These are phyloP conservation scores for Pseudochromis fuscus DNA, from an alignment of 2,797 vertebrate species.

Conservation along the genomic window DNA sequence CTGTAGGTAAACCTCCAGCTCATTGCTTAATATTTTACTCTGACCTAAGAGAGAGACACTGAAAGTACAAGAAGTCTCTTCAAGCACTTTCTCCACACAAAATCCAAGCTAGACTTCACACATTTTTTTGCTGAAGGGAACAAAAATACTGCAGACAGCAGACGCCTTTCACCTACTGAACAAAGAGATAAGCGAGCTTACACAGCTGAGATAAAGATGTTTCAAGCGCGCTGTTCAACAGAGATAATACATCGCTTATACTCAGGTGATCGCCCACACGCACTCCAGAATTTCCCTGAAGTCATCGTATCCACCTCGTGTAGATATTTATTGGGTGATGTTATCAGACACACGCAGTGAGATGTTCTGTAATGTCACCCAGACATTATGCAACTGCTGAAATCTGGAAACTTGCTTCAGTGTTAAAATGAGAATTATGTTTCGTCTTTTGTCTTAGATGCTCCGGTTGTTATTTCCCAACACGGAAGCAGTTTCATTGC, in stretches of 20 bases:
- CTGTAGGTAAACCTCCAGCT: neutral
- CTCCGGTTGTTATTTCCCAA: neutral
- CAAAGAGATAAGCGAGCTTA: constrained; percentile 44
- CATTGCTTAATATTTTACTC: neutral
- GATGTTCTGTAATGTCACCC: constrained; percentile 1
- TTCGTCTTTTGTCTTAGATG: neutral
- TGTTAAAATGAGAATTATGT: neutral
- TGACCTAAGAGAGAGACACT: neutral
- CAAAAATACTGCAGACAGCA: constrained; percentile 25
- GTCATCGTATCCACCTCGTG: neutral
- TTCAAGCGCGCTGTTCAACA: constrained; percentile 22
- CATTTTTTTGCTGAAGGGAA: constrained; percentile 41
- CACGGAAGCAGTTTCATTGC: neutral
- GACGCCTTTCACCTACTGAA: constrained; percentile 36
- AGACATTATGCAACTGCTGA: neutral
- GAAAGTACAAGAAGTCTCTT: constrained; percentile 1
- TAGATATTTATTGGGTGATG: constrained; percentile 26
- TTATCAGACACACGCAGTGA: constrained; percentile 25
- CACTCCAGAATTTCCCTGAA: constrained; percentile 1
- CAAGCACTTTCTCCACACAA: neutral
- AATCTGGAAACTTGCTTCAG: neutral
- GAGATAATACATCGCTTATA: constrained; percentile 30
- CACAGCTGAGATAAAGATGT: constrained; percentile 32
- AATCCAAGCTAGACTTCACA: constrained; percentile 5
- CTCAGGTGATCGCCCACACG: neutral